Base-by-base conservation (phyloP, 1,140 invertebrate species). In the Lysiphlebus fabarum region DNA sequence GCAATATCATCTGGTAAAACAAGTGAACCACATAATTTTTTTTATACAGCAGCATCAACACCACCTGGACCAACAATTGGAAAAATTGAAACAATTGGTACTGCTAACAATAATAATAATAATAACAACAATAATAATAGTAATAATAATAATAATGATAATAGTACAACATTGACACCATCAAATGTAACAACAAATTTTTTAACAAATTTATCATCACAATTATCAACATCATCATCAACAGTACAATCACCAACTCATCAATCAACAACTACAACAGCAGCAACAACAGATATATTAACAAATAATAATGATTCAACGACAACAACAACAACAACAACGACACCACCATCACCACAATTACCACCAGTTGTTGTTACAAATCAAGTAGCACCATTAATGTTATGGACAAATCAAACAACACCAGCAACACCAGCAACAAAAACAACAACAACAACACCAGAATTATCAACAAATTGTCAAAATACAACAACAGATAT, bases 1-100 rank as follows among this genome's bases (percentile, higher is more conserved):
- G 90, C 95, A 34, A 82, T 90, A 7, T 95, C 93, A 53, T 91
- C 90, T 51, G 90, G 90, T 60, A 94, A 93, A 80, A 86, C 86
- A 53, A 94, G 92, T 71, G 94, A 97, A 72, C 86, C 92, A 33
- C 90, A 93, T 72, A 82, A 82, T 40, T 95, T 97, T 81, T 83
- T 87, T 61, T 98, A 95, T 74, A 90, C 88, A 50, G 85, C 88
- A 48, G 69, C 74, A 12, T 68, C 74, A 6, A 65, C 72, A 7
- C 55, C 73, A 1, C 62, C 71, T 0, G 66, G 70, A 26, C 70
- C 71, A 4, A 70, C 74, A 4, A 58, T 76, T 8, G 74, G 71
- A 10, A 75, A 76, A 49, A 41, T 73, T 11, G 74, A 77, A 58
- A 68, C 51, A 5, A n/a, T n/a, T n/a, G n/a, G n/a, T n/a, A n/a